These are phyloP conservation scores for Cenopis cana DNA, from an alignment of 2,888 invertebrate species.

Conservation along the genomic window DNA sequence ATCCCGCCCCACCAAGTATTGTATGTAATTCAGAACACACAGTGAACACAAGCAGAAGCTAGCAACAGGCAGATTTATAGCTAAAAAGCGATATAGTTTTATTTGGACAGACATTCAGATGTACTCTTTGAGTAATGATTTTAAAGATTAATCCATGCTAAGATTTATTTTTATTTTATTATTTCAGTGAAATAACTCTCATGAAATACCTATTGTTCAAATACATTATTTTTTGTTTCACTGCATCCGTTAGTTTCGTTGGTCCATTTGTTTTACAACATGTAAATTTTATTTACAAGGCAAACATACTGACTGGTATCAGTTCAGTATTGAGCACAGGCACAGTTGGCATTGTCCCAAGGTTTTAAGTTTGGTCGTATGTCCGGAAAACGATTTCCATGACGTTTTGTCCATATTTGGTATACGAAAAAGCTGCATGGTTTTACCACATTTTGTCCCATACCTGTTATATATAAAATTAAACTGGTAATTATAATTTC, in stretches of 20 bases:
- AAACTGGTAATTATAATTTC: too few relatives aligned
- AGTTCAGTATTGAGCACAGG: slow-evolving; percentile 19
- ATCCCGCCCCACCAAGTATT: too few relatives aligned
- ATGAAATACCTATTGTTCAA: background rate
- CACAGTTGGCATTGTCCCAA: slow-evolving; percentile 36
- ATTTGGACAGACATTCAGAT: too few relatives aligned
- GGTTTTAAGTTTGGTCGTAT: slow-evolving; percentile 31
- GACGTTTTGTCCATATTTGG: slow-evolving; percentile 9
- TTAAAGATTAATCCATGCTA: too few relatives aligned
- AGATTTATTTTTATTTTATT: too few relatives aligned
- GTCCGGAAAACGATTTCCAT: slow-evolving; percentile 30
- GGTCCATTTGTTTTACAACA: slow-evolving; percentile 12
- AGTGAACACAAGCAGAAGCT: too few relatives aligned
- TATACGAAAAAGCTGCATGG: background rate
- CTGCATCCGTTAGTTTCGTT: background rate
- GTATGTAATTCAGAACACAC: too few relatives aligned
- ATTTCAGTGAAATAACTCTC: background rate
- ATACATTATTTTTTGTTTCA: background rate
- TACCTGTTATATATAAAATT: background rate
- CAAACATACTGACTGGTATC: slow-evolving; percentile 13
- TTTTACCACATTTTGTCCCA: background rate
- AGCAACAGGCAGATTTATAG: too few relatives aligned
- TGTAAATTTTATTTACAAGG: slow-evolving; percentile 25
- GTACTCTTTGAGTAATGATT: too few relatives aligned
- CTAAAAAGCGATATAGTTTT: too few relatives aligned